phyloP scores from a whole-genome alignment of 2,113 vertebrate genomes.

The Typhlomys cinereus region DNA sequence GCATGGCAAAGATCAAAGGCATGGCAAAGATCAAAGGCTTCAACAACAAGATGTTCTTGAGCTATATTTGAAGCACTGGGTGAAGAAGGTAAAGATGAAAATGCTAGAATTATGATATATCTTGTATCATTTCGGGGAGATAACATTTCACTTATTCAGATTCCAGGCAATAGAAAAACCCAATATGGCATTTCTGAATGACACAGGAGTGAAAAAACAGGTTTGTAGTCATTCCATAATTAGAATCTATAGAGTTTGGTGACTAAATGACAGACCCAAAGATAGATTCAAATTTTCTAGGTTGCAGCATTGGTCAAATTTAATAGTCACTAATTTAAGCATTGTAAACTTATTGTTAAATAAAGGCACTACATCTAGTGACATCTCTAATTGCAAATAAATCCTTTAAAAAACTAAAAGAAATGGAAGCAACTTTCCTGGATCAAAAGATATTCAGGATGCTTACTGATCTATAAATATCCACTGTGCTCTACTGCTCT shows the following conservation, averaged over 20 bases:
- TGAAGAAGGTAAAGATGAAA: background rate
- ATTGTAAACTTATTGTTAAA: too few relatives aligned
- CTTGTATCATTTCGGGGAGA: background rate
- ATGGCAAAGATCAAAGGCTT: background rate
- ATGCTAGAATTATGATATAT: background rate
- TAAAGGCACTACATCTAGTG: background rate
- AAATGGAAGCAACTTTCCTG: background rate
- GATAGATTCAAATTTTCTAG: background rate
- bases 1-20: too few relatives aligned
- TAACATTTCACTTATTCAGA: background rate
- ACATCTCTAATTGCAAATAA: slow-evolving; percentile 23
- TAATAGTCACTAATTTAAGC: background rate
- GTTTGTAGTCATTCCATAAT: background rate
- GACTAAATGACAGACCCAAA: background rate
- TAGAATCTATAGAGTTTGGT: background rate
- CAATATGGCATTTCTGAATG: too few relatives aligned
- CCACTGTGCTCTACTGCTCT: background rate
- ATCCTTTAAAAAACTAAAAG: background rate
- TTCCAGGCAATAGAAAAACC: background rate
- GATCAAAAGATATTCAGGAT: background rate
- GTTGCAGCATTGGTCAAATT: background rate
- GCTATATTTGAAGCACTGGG: background rate
- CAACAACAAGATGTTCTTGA: background rate
- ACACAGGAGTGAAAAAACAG: background rate
- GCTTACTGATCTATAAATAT: background rate